Evolutionary conservation across 2,888 invertebrate species (phyloP).

Genomic region (Drosophila diplacantha): DNA sequence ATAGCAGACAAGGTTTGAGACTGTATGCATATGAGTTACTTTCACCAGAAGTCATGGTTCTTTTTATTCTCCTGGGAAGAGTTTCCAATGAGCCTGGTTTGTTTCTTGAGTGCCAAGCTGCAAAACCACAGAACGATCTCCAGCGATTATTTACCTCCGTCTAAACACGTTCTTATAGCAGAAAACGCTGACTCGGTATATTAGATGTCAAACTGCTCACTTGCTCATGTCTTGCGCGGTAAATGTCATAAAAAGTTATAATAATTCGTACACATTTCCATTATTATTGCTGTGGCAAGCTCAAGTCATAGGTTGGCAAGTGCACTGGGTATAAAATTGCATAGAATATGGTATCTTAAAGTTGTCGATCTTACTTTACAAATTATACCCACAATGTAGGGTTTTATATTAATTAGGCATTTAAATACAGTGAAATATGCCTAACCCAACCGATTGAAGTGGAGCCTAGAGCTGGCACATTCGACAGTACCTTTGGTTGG

Average conservation of each 20-base stretch:
- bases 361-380: neutral
- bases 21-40: neutral
- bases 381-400: neutral
- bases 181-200: constrained; percentile 1
- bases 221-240: neutral
- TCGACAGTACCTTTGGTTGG: neutral
- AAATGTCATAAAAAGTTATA: neutral
- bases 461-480: neutral
- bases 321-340: no score
- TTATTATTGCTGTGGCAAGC: neutral
- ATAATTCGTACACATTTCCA: neutral
- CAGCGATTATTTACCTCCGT: neutral
- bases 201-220: constrained; percentile 5
- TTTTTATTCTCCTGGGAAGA: neutral
- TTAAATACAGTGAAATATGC: neutral
- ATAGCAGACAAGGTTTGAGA: neutral
- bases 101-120: neutral
- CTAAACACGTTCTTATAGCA: neutral
- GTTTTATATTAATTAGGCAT: neutral
- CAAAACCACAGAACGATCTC: neutral
- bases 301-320: neutral
- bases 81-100: neutral
- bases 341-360: neutral
- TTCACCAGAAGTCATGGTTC: neutral
- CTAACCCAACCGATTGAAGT: neutral